Base-by-base conservation (phyloP, 2,113 vertebrate genomes). In the Pagrus major region DNA sequence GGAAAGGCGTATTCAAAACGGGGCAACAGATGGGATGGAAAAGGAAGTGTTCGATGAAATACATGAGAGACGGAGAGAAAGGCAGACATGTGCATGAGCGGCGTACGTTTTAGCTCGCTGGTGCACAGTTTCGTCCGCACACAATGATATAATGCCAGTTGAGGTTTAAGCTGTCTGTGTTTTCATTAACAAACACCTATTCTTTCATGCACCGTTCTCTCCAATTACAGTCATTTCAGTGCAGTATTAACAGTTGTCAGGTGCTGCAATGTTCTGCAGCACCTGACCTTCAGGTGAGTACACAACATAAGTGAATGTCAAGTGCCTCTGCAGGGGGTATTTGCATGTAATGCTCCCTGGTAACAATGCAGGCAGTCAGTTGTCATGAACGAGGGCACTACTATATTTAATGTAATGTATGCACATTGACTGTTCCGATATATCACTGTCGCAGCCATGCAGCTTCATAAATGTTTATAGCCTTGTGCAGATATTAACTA, bases 171-270 rank as follows among this genome's bases (percentile, higher is more conserved):
- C 37, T 61, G 51, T 18, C 14, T 3, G 5, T 42, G 27, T 44
- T 73, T 71, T 58, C 31, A 59, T 54, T 70, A 49, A 64, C 27
- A 31, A 23, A 8, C 1, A 21, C 6, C 18, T 23, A 31, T 47
- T 80, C 41, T 25, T 47, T 12, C 55, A 58, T 3, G 20, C 29
- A n/a, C 47, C 20, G 31, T 7, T 61, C 27, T 18, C 27, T 2
- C 18, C 69, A 71, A 82, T 71, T 66, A 61, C 54, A 68, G 25
- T 25, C 3, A 61, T 63, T 60, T 23, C 35, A 29, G 31, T 29
- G 56, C 56, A 41, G 23, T 60, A 46, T 65, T 41, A 47, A 66
- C 39, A 15, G 15, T 46, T 54, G 12, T 3, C 20, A 35, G 42
- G 41, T 9, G 14, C 21, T 12, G 31, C 1, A 7, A 54, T 20